Conservation (phyloP, 2,113 vertebrate genomes). For the Cynoglossus semilaevis region DNA sequence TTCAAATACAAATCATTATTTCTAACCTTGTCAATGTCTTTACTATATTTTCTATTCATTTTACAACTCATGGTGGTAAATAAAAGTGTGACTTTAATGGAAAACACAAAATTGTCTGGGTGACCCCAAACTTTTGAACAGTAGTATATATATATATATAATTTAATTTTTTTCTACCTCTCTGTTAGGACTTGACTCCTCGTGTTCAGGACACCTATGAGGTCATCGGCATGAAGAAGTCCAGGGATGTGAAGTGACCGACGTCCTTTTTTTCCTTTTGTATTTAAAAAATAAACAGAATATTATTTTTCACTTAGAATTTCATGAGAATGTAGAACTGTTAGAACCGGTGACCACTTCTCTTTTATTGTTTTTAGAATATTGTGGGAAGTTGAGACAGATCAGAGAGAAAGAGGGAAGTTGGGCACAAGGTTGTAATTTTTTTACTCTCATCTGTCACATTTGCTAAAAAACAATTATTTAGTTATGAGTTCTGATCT, state of each 20-base stretch:
- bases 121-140: not conserved
- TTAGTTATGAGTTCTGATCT: no score
- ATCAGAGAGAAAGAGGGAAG: constrained; percentile 24
- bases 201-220: constrained; percentile 69
- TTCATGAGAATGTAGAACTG: constrained; percentile 1
- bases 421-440: not conserved
- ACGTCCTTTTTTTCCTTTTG: not conserved
- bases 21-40: no score
- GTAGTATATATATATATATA: no score
- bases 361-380: constrained; percentile 8
- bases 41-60: no score
- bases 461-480: not conserved
- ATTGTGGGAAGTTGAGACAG: not conserved
- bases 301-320: not conserved
- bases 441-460: not conserved
- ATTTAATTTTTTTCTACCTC: not conserved
- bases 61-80: no score
- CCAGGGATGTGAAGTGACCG: not conserved
- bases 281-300: constrained; percentile 2
- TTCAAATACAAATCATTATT: no score
- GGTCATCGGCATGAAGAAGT: constrained; percentile 68
- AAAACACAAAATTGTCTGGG: no score
- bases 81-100: no score
- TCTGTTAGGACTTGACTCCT: constrained; percentile 65
- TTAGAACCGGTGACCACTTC: not conserved